Evolutionary conservation across 2,113 vertebrate genomes (phyloP), one percentile per base, ranked within the genome.

Genomic region (Carassius gibelio): DNA sequence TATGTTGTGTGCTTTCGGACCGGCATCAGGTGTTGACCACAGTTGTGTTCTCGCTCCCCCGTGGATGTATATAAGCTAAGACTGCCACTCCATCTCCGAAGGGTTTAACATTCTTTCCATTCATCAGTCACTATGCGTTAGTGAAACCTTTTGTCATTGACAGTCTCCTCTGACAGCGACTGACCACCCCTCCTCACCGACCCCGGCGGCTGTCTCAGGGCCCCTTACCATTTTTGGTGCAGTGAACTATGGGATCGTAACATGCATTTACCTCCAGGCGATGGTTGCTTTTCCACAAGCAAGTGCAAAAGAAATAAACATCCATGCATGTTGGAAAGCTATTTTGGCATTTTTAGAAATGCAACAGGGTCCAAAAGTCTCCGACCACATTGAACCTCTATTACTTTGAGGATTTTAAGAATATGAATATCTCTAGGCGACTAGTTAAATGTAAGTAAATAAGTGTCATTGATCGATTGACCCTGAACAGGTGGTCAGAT

Each of bases 101-200:
- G 91, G 92, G 88, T 91, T 93, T 93, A 91, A 93, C 92, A 94
- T 94, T 95, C 93, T 93, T 94, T 95, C 93, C 90, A 87, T 92
- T 92, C 34, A 80, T 89, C 90, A 88, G 91, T 94, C 92, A 88
- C 80, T 85, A 87, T 89, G 90, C 87, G 91, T 93, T 93, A 92
- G 87, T 84, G 64, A 66, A 85, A 77, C 85, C 92, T 92, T 94
- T 93, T 93, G 92, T 93, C 90, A 91, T 89, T 89, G 69, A 45
- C 85, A 72, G 81, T 89, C 89, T 84, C 89, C 87, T 81, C 86
- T 86, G 84, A 89, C 81, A 84, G 87, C 83, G 17, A 78, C 38
- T 50, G 83, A 42, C 84, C 59, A 84, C 80, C 68, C 26, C 48
- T 38, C 23, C 21, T 23, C 48, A 6, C 17, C 0, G 52, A 79